Conservation (phyloP, 2,113 vertebrate genomes). For the Rousettus leschenaultii region DNA sequence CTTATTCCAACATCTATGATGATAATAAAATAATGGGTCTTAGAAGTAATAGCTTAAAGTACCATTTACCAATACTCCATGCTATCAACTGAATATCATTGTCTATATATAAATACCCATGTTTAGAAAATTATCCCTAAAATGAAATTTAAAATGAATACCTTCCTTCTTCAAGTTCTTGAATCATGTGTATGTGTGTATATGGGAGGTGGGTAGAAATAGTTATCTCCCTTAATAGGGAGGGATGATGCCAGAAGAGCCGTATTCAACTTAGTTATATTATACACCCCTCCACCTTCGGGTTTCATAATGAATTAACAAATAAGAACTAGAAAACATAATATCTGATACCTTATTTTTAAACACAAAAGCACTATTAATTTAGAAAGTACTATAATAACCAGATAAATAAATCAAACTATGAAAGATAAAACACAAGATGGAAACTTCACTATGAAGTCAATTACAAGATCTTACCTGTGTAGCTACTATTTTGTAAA, state of each 20-base stretch:
- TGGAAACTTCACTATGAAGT: not conserved
- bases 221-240: constrained; percentile 17
- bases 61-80: not conserved
- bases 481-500: constrained; percentile 1
- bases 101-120: not conserved
- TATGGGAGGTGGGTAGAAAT: not conserved
- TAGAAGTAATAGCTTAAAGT: constrained; percentile 25
- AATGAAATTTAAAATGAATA: constrained; percentile 46
- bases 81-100: not conserved
- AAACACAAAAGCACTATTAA: constrained; percentile 30
- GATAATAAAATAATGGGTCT: not conserved
- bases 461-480: not conserved
- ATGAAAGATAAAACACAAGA: not conserved
- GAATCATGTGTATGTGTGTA: constrained; percentile 17
- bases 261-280: constrained; percentile 37
- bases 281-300: not conserved
- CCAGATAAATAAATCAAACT: constrained; percentile 3
- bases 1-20: constrained; percentile 2
- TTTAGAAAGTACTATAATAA: not conserved
- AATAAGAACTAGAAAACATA: constrained; percentile 38
- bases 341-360: constrained; percentile 12
- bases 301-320: constrained; percentile 39
- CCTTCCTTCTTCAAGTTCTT: constrained; percentile 40
- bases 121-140: constrained; percentile 13
- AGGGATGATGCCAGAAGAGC: constrained; percentile 27